Evolutionary conservation across 2,113 vertebrate genomes (phyloP), one percentile per base, ranked within the genome.

Genomic region (Geothlypis trichas): DNA sequence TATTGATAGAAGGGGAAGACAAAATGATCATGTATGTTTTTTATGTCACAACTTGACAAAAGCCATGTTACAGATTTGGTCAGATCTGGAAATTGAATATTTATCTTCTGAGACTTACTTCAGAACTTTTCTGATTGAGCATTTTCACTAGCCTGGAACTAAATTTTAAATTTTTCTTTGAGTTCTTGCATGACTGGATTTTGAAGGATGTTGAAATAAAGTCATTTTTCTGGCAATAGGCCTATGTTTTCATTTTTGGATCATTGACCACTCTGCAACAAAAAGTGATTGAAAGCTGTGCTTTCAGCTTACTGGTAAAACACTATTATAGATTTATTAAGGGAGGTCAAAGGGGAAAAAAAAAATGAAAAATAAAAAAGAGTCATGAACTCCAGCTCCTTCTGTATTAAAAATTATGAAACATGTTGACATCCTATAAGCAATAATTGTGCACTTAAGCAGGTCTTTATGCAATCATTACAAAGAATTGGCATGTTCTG

Each of bases 341-440:
- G 17, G 4, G 37, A 10, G 6, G 2, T 2, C 9, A 33, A 44
- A 49, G 17, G 1, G 6, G 2, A 2, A 7, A 39, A 49, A n/a
- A 11, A 11, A 26, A 8, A 5, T 10, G 15, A 30, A 8, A 3
- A 8, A 13, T 2, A 37, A 49, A 30, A n/a, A 5, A 1, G 24
- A 41, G 13, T 15, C 0, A 42, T 39, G 27, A 69, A 21, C 5
- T 33, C 13, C 13, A 57, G 11, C 37, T 6, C 16, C 7, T 65
- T 77, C 49, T 84, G 24, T 44, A 11, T 73, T 80, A 73, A 68
- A 93, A 91, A 47, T 33, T 69, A 81, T 62, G 7, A 87, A 66
- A 71, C 4, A 0, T 61, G 2, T 57, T 65, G 30, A 14, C 3
- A 7, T 47, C 7, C 23, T 26, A 15, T 18, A 68, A 63, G 8